Percentiles rank a stretch among this genome's conserved stretches.
Evolutionary conservation across 1,140 invertebrate species (phyloP).

Genomic region (Ips typographus): DNA sequence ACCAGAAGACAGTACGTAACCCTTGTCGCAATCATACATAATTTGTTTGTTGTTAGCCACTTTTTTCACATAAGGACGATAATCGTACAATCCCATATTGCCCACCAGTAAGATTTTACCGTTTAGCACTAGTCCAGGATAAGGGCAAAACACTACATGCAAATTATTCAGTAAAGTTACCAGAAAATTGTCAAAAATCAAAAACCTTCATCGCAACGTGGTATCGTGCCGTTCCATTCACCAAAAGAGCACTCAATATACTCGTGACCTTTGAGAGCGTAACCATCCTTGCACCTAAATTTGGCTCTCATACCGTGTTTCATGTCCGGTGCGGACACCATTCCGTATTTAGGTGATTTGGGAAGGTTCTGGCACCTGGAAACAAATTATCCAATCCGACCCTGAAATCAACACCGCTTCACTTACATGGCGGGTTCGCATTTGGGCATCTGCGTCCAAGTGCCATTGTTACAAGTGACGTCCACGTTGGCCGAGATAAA

Average conservation of each 20-base stretch:
- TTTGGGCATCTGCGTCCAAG: conserved; percentile 88
- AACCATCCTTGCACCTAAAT: conserved; percentile 92
- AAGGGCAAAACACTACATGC: conserved; percentile 88
- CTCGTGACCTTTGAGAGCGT: conserved; percentile 70
- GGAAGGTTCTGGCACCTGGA: conserved; percentile 82
- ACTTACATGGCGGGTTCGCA: conserved; percentile 49
- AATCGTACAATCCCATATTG: conserved; percentile 97
- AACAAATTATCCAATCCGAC: too few species aligned
- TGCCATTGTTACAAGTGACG: conserved; percentile 90
- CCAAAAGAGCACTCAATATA: conserved; percentile 87
- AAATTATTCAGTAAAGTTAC: too few species aligned
- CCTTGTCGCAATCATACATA: conserved; percentile 94
- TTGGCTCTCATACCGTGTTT: conserved; percentile 92
- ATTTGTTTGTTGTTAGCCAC: conserved; percentile 92
- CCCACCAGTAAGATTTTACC: conserved; percentile 93
- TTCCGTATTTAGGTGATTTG: conserved; percentile 82
- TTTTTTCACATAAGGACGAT: conserved; percentile 92
- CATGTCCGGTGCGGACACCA: conserved; percentile 94
- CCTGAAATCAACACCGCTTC: conserved; percentile 6
- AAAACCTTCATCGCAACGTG: conserved; percentile 79
- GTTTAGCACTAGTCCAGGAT: conserved; percentile 87
- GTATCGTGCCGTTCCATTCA: conserved; percentile 86
- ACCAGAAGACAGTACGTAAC: conserved; percentile 81
- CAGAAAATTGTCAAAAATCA: too few species aligned
- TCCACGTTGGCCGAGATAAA: conserved; percentile 73